Percentiles rank a stretch among this genome's conserved stretches.
Conservation (phyloP, 2,888 invertebrate genomes). For the Sycophila texana region DNA sequence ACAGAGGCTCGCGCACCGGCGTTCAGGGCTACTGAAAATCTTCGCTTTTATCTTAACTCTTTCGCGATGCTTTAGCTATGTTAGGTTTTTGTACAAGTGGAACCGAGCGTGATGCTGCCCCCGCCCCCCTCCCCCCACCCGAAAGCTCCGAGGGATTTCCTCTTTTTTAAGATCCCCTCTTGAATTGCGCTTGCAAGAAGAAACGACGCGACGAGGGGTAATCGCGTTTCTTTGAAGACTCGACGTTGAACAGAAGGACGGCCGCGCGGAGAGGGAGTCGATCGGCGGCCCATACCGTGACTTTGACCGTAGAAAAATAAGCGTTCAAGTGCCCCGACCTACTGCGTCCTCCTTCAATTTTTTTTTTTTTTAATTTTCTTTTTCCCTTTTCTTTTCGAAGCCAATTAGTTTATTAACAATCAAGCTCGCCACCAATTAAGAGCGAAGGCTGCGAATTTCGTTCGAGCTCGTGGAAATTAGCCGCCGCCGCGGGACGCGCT, state of each 20-base stretch:
- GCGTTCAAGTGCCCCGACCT: no score
- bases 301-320: no score
- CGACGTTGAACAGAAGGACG: neutral
- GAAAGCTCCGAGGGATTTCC: neutral
- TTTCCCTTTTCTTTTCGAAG: neutral
- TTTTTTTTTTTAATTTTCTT: neutral
- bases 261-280: neutral
- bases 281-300: no score
- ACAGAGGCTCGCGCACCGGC: constrained; percentile 34
- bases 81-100: no score
- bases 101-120: no score
- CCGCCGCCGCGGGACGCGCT: no score
- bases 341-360: neutral
- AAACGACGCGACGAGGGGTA: constrained; percentile 21
- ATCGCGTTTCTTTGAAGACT: constrained; percentile 3
- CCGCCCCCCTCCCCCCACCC: neutral
- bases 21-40: constrained; percentile 48
- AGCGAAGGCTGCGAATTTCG: no score
- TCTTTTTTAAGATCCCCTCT: constrained; percentile 14
- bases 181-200: constrained; percentile 8
- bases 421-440: no score
- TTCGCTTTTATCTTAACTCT: constrained; percentile 15
- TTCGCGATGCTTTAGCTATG: neutral
- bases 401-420: neutral
- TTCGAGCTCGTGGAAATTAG: no score